Percentiles rank a stretch among this genome's conserved stretches.
phyloP scores from a whole-genome alignment of 2,113 vertebrate species.

The Chelonoidis abingdonii region DNA sequence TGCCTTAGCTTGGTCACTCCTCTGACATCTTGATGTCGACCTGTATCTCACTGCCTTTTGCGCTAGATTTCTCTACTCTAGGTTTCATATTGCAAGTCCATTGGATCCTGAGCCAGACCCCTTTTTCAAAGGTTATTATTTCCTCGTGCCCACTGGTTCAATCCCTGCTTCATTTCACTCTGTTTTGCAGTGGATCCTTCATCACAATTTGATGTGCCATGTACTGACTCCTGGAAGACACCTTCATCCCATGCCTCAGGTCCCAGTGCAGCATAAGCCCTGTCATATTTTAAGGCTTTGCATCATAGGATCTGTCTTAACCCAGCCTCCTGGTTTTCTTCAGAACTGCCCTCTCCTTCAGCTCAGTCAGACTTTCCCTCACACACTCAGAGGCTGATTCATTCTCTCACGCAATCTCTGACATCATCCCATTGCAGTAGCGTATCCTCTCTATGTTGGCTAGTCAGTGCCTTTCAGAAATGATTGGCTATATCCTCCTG shows the following conservation, averaged over 20 bases:
- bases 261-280: background rate
- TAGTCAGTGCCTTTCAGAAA: background rate
- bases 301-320: background rate
- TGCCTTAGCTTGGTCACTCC: background rate
- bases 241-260: background rate
- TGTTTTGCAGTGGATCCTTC: background rate
- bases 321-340: background rate
- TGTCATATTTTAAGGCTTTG: background rate
- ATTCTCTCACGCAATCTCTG: background rate
- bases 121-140: background rate
- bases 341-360: background rate
- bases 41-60: background rate
- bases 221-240: background rate
- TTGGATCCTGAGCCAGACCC: background rate
- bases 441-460: background rate
- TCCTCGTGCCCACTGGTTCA: background rate
- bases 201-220: background rate
- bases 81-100: background rate
- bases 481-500: background rate
- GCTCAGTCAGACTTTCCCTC: background rate
- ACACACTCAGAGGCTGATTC: background rate
- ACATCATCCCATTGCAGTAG: background rate
- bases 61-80: background rate
- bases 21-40: background rate
- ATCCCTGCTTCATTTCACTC: background rate